Evolutionary conservation across 1,140 invertebrate genomes (phyloP).

Genomic region (Holcopasites calliopsidis): DNA sequence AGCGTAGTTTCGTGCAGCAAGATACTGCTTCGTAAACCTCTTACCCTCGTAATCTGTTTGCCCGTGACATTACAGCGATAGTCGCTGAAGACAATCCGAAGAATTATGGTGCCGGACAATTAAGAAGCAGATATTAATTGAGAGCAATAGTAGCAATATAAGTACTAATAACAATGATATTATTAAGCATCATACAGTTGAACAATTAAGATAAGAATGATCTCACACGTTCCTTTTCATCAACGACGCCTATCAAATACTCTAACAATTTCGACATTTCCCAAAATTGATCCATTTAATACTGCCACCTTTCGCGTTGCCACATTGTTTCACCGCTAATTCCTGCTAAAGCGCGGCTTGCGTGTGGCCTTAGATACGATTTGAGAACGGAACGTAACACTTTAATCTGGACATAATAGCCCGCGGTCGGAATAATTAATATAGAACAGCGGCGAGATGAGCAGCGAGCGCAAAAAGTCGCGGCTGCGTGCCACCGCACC

Average conservation of each 20-base stretch:
- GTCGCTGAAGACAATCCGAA: background rate
- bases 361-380: too few species aligned
- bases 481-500: conserved; percentile 36
- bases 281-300: too few species aligned
- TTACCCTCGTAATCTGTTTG: conserved; percentile 18
- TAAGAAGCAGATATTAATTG: too few species aligned
- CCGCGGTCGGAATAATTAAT: conserved; percentile 23
- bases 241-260: too few species aligned
- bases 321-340: background rate
- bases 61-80: background rate
- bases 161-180: too few species aligned
- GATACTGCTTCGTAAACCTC: conserved; percentile 23
- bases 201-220: too few species aligned
- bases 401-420: background rate
- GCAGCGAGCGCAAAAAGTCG: conserved; percentile 40
- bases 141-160: too few species aligned
- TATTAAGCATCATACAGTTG: too few species aligned
- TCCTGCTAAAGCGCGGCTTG: too few species aligned
- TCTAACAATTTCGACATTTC: too few species aligned
- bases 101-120: background rate
- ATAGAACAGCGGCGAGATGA: background rate
- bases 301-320: background rate
- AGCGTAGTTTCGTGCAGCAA: conserved; percentile 1
- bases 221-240: too few species aligned
- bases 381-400: too few species aligned